Base-by-base conservation (phyloP, 2,888 invertebrate genomes). In the Neria commutata region DNA sequence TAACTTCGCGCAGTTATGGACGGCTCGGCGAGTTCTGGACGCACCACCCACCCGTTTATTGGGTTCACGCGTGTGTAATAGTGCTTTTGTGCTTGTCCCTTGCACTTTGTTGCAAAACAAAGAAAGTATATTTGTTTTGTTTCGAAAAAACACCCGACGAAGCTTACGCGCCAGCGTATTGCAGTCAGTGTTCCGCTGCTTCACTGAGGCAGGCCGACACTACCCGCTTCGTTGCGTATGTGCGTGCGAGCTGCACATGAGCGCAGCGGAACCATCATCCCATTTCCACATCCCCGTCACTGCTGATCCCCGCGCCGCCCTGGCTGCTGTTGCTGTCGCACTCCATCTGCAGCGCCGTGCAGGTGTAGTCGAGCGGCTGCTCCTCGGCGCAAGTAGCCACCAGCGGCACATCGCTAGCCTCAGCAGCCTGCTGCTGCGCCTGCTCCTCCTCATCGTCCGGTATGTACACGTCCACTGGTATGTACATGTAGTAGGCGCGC, bases 401-500 rank as follows among this genome's bases (percentile, higher is more conserved):
- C 29, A 29, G 5, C 11, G 29, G 6, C 29, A 29, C n/a, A n/a
- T n/a, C n/a, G n/a, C n/a, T n/a, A n/a, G n/a, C n/a, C n/a, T n/a
- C n/a, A n/a, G n/a, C n/a, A n/a, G n/a, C n/a, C n/a, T n/a, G n/a
- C n/a, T n/a, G n/a, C n/a, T n/a, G n/a, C n/a, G n/a, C n/a, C n/a
- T n/a, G n/a, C n/a, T 61, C 59, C 11, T 73, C 70, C 52, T 74
- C 74, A 42, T 72, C 71, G 29, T 76, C 78, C n/a, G 70, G 69
- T 49, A 79, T 73, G 48, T 66, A 66, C 3, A 74, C 72, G 66
- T 77, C 64, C 2, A 76, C 76, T 0, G 78, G 74, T 51, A 79
- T 69, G 60, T 77, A 72, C 68, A 78, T 67, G 23, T 76, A 73
- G 37, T 73, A 78, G 6, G 77, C 76, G 6, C 72, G 71, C 54